Conservation (phyloP, 2,888 invertebrate genomes). For the Nomada ruficornis region DNA sequence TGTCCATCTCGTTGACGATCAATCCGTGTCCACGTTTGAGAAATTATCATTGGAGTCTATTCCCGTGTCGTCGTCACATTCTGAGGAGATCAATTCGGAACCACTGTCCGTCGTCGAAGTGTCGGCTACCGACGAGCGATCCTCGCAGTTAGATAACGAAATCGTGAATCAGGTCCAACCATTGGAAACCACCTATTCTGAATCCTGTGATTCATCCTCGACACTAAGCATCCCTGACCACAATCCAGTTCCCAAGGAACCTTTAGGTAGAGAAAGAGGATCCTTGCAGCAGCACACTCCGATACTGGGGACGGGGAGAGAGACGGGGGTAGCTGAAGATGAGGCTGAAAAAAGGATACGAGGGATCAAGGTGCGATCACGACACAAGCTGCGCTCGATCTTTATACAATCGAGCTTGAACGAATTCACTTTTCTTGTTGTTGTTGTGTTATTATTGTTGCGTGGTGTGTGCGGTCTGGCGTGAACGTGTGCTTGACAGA, state of each 20-base stretch:
- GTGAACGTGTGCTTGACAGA: conserved; percentile 27
- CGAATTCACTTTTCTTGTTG: conserved; percentile 36
- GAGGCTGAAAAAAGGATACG: conserved; percentile 77
- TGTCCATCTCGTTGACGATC: neutral
- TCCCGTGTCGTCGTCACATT: neutral
- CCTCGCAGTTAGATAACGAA: neutral
- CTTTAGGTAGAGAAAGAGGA: conserved; percentile 81
- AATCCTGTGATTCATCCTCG: conserved; percentile 47
- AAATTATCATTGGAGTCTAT: neutral
- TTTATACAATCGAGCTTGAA: conserved; percentile 68
- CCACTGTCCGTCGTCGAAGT: neutral
- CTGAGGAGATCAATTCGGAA: neutral
- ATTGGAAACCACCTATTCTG: conserved; percentile 19
- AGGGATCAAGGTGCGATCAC: conserved; percentile 82
- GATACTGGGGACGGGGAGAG: conserved; percentile 75
- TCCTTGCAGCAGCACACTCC: conserved; percentile 75
- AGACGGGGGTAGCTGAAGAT: conserved; percentile 73
- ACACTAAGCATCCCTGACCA: conserved; percentile 8
- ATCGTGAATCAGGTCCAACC: conserved; percentile 41
- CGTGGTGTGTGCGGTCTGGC: conserved; percentile 22
- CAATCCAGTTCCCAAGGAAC: conserved; percentile 68
- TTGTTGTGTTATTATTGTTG: conserved; percentile 8
- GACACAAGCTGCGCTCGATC: conserved; percentile 73
- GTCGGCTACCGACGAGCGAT: neutral
- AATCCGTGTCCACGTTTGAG: neutral